Evolutionary conservation across 2,113 vertebrate genomes (phyloP).

Genomic region (Archocentrus centrarchus): DNA sequence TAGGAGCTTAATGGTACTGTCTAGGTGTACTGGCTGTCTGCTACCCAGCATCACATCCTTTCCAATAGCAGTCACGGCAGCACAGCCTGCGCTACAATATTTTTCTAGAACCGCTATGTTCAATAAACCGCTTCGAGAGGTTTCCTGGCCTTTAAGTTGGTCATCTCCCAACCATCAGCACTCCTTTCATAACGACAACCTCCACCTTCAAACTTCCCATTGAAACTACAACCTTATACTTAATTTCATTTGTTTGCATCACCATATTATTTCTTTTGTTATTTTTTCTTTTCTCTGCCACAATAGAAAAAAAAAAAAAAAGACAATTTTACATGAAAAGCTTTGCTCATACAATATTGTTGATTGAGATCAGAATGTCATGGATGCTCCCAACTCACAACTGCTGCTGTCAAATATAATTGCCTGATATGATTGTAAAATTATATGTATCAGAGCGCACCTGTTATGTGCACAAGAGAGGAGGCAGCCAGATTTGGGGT

Average conservation of each 20-base stretch:
- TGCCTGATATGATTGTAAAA: conserved; percentile 39
- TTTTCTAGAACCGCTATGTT: conserved; percentile 42
- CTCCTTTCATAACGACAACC: neutral
- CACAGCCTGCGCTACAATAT: conserved; percentile 53
- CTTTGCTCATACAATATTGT: conserved; percentile 30
- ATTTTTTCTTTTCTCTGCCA: neutral
- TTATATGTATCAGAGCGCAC: conserved; percentile 39
- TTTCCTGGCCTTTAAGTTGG: conserved; percentile 24
- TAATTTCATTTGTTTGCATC: conserved; percentile 75
- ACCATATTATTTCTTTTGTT: conserved; percentile 59
- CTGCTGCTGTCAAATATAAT: conserved; percentile 53
- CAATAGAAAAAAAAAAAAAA: conserved; percentile 42
- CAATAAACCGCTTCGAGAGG: conserved; percentile 24
- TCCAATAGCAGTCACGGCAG: conserved; percentile 21
- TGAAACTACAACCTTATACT: conserved; percentile 46
- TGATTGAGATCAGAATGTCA: conserved; percentile 49
- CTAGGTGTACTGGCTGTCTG: conserved; percentile 53
- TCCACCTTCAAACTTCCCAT: neutral
- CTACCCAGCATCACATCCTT: conserved; percentile 47
- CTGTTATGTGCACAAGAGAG: conserved; percentile 6
- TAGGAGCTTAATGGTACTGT: conserved; percentile 69
- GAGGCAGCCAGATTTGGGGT: neutral
- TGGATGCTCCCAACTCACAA: conserved; percentile 13
- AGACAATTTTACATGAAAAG: conserved; percentile 50
- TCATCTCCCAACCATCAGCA: conserved; percentile 1